Percentiles rank a stretch among this genome's conserved stretches.
Conservation (phyloP, 2,888 invertebrate genomes). For the Gasteruption jaculator region DNA sequence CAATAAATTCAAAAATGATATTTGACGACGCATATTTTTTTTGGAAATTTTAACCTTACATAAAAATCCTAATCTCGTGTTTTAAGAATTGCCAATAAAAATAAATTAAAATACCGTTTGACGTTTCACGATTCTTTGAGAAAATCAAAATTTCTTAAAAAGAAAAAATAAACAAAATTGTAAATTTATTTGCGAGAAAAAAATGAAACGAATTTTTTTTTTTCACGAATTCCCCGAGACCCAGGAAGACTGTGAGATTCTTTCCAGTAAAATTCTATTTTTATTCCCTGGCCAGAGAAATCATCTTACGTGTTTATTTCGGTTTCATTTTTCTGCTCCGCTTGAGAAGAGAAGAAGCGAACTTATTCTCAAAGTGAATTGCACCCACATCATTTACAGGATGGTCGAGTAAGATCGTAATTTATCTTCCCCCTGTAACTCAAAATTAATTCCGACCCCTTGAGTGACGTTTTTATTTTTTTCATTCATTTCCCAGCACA, state of each 20-base stretch:
- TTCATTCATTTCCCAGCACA: conserved; percentile 17
- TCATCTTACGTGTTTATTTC: no score
- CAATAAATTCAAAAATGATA: no score
- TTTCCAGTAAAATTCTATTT: conserved; percentile 22
- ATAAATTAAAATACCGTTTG: conserved; percentile 2
- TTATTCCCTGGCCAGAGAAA: no score
- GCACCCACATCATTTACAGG: conserved; percentile 24
- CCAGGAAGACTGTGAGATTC: conserved; percentile 6
- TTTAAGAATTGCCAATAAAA: conserved; percentile 3
- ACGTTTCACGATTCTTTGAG: conserved; percentile 23
- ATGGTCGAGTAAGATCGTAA: conserved; percentile 32
- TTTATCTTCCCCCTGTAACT: neutral
- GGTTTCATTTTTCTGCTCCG: conserved; percentile 33
- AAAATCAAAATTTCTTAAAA: no score
- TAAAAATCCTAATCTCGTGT: neutral
- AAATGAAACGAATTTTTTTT: no score
- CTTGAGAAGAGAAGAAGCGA: conserved; percentile 18
- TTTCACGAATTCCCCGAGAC: neutral
- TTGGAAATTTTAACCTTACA: conserved; percentile 1
- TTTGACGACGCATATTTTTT: neutral
- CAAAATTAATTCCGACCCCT: neutral
- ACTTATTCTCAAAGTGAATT: conserved; percentile 23
- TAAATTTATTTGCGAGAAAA: no score
- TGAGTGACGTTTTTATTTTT: neutral
- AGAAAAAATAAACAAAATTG: conserved; percentile 4